A percentile compares a stretch with the other conserved stretches of the same genome.
Evolutionary conservation across 2,797 vertebrate species (phyloP).

Genomic region (Acipenser oxyrinchus): DNA sequence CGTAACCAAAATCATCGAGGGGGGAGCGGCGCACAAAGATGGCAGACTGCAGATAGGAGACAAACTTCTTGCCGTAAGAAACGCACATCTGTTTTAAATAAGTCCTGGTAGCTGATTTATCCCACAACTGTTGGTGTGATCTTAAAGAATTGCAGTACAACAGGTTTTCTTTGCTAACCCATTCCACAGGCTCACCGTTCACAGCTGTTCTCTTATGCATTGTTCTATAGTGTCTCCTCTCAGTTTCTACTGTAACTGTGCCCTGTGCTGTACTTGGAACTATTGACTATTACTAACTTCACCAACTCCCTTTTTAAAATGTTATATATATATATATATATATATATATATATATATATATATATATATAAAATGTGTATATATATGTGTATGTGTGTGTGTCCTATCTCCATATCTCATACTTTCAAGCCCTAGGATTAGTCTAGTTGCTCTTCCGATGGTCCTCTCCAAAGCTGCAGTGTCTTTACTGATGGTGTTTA

Average conservation of each 20-base stretch:
- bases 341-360: neutral
- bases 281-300: no score
- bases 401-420: neutral
- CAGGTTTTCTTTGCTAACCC: slow-evolving; percentile 13
- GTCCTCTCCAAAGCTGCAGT: no score
- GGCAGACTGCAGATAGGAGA: slow-evolving; percentile 92
- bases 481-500: no score
- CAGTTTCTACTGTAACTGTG: neutral
- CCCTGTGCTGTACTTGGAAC: no score
- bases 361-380: neutral
- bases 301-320: neutral
- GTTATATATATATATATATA: no score
- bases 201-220: slow-evolving; percentile 30
- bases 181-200: slow-evolving; percentile 39
- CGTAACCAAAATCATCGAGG: slow-evolving; percentile 95
- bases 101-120: no score
- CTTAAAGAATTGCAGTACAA: no score
- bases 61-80: slow-evolving; percentile 88
- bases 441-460: no score
- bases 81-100: neutral
- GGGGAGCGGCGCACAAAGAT: slow-evolving; percentile 92
- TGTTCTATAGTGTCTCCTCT: neutral
- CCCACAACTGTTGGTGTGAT: no score
- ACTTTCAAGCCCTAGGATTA: no score
- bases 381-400: slow-evolving; percentile 12